Base-by-base conservation (phyloP, 2,888 invertebrate genomes). In the Himalopsyche japonica region DNA sequence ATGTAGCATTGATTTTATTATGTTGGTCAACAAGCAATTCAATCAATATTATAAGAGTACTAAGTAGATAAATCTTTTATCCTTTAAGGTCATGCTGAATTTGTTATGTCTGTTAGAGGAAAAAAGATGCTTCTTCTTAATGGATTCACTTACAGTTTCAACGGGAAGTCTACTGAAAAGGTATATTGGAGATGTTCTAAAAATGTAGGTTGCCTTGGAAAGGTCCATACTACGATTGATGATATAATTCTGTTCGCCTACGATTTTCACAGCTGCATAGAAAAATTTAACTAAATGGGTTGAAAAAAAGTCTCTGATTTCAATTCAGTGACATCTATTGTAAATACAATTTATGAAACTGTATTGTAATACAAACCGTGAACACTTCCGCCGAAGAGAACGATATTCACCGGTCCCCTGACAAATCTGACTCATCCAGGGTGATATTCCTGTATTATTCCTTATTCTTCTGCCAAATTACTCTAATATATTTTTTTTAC, bases 111-210 rank as follows among this genome's bases (percentile, higher is more conserved):
- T 18, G 30, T 37, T 24, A 82, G 80, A 57, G 85, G 82, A 7
- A 76, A 76, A 43, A 77, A 37, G 49, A 80, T 85, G 82, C 82
- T 85, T 34, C 47, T 30, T 8, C 80, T 76, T 20, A 79, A 82
- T 34, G 85, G 85, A 30, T 47, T 82, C 10, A 82, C 80, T 30
- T 85, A 82, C 32, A 78, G 82, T 8, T 82, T 79, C n/a, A 80
- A 80, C 7, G 49, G 79, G 20, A 76, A n/a, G 20, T 82, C 77
- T 32, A 64, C 80, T 1, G 27, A 20, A n/a, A 85, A 82, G 49
- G 20, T 43, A 1, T 82, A 85, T 77, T 85, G 85, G 85, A 57
- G 85, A 24, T 85, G 85, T 47, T 82, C 85, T 64, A 85, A 76
- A 43, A 32, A 76, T n/a, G 76, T 76, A n/a, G 76, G 70, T 37